Conservation (phyloP, 2,888 invertebrate genomes). For the Xestia c-nigrum region DNA sequence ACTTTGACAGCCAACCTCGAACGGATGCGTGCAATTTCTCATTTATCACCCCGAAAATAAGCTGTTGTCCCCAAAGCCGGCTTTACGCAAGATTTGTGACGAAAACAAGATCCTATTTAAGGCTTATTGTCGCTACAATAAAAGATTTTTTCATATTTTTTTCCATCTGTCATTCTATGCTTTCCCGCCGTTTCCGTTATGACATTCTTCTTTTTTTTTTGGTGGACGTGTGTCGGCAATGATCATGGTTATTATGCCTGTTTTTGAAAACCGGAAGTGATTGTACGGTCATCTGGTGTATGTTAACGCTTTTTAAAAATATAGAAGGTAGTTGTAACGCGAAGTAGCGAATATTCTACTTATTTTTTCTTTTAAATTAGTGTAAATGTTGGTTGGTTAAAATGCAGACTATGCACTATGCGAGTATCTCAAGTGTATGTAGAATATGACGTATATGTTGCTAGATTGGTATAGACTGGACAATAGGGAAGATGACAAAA, state of each 20-base stretch:
- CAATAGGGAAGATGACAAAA: too few relatives aligned
- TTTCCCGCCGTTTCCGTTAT: conserved; percentile 66
- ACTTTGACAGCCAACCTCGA: conserved; percentile 68
- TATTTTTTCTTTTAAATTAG: not conserved
- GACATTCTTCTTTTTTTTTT: conserved; percentile 62
- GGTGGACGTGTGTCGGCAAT: conserved; percentile 65
- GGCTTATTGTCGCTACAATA: conserved; percentile 59
- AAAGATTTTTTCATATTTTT: conserved; percentile 55
- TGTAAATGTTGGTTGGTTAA: too few relatives aligned
- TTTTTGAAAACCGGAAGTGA: conserved; percentile 48
- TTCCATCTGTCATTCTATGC: conserved; percentile 59
- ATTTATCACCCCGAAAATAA: conserved; percentile 70
- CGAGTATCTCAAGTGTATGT: too few relatives aligned
- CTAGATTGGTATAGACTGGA: too few relatives aligned
- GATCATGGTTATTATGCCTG: conserved; percentile 60
- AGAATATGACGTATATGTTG: too few relatives aligned
- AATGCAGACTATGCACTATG: too few relatives aligned
- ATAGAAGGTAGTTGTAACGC: not conserved
- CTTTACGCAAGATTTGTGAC: conserved; percentile 71
- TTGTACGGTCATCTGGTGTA: conserved; percentile 53
- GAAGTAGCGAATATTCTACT: not conserved
- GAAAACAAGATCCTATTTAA: conserved; percentile 65
- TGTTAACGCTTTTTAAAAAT: conserved; percentile 8
- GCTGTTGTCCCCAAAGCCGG: conserved; percentile 70
- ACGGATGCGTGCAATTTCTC: conserved; percentile 75